A percentile compares a stretch with the other conserved stretches of the same genome.
These are phyloP conservation scores for Phrynocephalus versicolor DNA, from an alignment of 2,113 vertebrate genomes.

Conservation along the genomic window DNA sequence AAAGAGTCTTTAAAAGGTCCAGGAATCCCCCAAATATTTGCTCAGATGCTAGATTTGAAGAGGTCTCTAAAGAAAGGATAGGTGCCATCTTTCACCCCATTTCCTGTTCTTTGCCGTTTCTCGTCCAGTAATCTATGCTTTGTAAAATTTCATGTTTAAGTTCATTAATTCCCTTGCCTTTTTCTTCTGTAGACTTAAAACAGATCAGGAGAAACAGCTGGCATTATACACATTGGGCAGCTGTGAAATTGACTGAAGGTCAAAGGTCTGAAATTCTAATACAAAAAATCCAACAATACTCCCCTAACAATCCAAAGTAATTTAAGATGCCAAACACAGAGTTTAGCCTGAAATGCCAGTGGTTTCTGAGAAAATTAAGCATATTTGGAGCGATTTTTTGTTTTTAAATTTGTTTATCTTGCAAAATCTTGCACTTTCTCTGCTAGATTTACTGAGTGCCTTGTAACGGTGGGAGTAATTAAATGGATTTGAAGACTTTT, in stretches of 20 bases:
- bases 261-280: constrained; percentile 20
- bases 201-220: constrained; percentile 39
- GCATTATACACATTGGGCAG: constrained; percentile 19
- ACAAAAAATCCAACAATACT: too few species aligned
- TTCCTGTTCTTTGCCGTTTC: neutral
- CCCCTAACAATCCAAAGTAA: neutral
- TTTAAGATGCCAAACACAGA: neutral
- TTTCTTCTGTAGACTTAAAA: constrained; percentile 2
- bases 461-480: neutral
- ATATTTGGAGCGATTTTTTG: neutral
- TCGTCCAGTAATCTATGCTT: neutral
- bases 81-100: neutral
- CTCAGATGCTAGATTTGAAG: neutral
- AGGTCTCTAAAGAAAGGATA: neutral
- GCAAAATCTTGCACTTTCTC: neutral
- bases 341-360: neutral
- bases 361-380: neutral
- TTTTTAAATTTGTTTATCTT: neutral
- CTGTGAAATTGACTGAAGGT: constrained; percentile 38
- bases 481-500: neutral
- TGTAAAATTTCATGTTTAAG: neutral
- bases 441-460: neutral
- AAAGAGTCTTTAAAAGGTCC: neutral
- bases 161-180: neutral
- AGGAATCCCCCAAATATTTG: neutral